Percentiles rank a stretch among this genome's conserved stretches.
Evolutionary conservation across 2,888 invertebrate species (phyloP).

Genomic region (Atrina japonica): DNA sequence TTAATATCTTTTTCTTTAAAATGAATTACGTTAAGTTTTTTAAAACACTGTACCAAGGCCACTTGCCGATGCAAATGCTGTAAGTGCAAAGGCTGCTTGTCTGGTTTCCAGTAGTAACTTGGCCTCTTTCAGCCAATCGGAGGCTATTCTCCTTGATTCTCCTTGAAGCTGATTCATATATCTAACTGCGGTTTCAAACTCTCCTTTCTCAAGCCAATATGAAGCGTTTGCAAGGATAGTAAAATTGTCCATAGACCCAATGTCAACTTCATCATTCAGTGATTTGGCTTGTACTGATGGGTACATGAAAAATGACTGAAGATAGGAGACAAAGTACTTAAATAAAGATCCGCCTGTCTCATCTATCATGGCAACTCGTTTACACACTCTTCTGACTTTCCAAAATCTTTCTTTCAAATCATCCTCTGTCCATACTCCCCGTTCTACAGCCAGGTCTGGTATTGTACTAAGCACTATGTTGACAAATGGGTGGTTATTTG

Average conservation of each 20-base stretch:
- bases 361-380: conserved; percentile 92
- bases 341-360: conserved; percentile 90
- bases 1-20: too few species aligned
- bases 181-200: conserved; percentile 90
- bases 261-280: conserved; percentile 62
- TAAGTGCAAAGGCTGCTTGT: conserved; percentile 93
- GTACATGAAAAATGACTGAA: conserved; percentile 90
- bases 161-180: conserved; percentile 93
- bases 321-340: conserved; percentile 90
- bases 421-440: conserved; percentile 94
- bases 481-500: conserved; percentile 88
- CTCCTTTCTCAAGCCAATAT: conserved; percentile 93
- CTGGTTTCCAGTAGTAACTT: conserved; percentile 91
- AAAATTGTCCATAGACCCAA: conserved; percentile 87
- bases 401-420: conserved; percentile 91
- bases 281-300: conserved; percentile 82
- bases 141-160: conserved; percentile 91
- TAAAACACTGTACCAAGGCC: conserved; percentile 77
- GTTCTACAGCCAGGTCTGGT: conserved; percentile 87
- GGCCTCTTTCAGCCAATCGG: conserved; percentile 93
- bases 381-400: conserved; percentile 85
- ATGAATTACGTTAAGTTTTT: too few species aligned
- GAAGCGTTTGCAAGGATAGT: conserved; percentile 92
- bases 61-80: conserved; percentile 84
- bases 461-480: conserved; percentile 89